Base-by-base conservation (phyloP, 2,797 vertebrate species). In the Darevskia mixta region DNA sequence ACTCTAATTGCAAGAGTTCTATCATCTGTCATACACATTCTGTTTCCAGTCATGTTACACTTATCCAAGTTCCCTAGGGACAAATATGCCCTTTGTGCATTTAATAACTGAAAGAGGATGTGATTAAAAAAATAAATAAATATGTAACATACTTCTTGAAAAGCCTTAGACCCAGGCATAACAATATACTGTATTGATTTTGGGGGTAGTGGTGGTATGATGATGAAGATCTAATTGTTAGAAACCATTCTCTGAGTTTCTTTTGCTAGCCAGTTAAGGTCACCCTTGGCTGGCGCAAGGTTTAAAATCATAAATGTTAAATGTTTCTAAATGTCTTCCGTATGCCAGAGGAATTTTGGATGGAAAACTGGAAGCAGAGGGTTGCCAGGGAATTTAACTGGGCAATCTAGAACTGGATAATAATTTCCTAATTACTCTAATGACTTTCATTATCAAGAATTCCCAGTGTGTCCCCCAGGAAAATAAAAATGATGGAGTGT, bases 371-470 rank as follows among this genome's bases (percentile, higher is more conserved):
- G 92, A 87, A 89, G 45, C 43, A 95, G 76, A 93, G 90, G 91
- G 90, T 94, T 92, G 91, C 83, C 88, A 94, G 89, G 92, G 91
- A 95, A 82, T 93, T 5, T 38, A 55, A 91, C 80, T 35, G 41
- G 84, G 77, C 41, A 84, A 93, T 96, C 86, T n/a, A 90, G 83
- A 91, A 81, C 87, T 87, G 90, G 83, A 88, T 92, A 95, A 87
- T 93, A 87, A 94, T 96, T 95, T 95, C 90, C 87, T 93, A 95
- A 96, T 96, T 95, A 95, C 91, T 27, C 3, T 91, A 95, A 94
- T 94, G 95, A 95, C 82, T 66, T 79, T 90, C 88, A 94, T 94
- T 95, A 95, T 94, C 90, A 95, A 86, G 82, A 95, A 93, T 93
- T 92, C 67, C 92, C 86, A 64, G 69, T 49, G 43, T 93, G 87